A percentile compares a stretch with the other conserved stretches of the same genome.
Conservation (phyloP, 2,888 invertebrate species). For the Chloroclysta siterata region DNA sequence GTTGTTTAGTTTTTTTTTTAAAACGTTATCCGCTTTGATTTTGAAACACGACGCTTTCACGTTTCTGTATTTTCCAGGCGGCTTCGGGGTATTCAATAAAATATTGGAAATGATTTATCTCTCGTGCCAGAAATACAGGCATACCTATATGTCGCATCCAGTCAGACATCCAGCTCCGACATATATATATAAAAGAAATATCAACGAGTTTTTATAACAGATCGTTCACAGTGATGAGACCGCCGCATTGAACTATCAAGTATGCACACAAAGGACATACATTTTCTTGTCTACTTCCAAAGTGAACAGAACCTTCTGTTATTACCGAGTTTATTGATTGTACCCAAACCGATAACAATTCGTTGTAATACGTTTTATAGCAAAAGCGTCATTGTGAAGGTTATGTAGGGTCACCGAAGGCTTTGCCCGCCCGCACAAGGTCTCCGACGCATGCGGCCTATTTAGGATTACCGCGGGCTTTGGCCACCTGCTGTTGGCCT, state of each 20-base stretch:
- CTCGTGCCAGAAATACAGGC: too few relatives aligned
- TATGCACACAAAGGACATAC: too few relatives aligned
- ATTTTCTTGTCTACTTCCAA: neutral
- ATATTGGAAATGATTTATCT: neutral
- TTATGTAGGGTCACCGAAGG: neutral
- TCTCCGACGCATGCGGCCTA: neutral
- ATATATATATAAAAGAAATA: too few relatives aligned
- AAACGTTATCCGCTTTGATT: neutral
- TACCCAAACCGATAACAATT: slow-evolving; percentile 13
- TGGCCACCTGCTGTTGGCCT: neutral
- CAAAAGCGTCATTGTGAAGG: neutral
- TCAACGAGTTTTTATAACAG: too few relatives aligned
- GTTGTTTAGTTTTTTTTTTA: neutral
- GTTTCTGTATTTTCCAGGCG: neutral
- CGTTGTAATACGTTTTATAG: slow-evolving; percentile 5
- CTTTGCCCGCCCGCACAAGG: too few relatives aligned
- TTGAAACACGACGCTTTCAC: neutral
- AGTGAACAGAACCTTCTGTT: neutral
- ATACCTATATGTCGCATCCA: too few relatives aligned
- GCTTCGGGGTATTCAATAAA: neutral
- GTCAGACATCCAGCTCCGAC: too few relatives aligned
- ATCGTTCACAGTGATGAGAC: neutral
- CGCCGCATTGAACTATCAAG: neutral
- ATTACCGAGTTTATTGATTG: slow-evolving; percentile 11
- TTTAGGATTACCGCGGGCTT: neutral